phyloP scores from a whole-genome alignment of 2,797 vertebrate species.

The Sebastes dallii region DNA sequence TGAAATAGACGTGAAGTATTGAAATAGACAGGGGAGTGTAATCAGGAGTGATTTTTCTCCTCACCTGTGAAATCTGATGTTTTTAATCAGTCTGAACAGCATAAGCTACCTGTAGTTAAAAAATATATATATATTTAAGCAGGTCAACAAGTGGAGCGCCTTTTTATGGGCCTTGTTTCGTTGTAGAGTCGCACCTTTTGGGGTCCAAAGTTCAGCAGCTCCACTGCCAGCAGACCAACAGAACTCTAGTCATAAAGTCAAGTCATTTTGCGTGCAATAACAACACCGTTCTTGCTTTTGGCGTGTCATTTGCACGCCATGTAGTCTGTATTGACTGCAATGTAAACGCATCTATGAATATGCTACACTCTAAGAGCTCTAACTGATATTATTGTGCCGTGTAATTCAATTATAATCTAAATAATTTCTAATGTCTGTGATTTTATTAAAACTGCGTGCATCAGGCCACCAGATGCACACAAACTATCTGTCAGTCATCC shows the following conservation, averaged over 20 bases:
- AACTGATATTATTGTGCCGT: no score
- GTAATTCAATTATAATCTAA: background rate
- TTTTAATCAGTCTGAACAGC: slow-evolving; percentile 22
- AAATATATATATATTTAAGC: background rate
- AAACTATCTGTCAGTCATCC: slow-evolving; percentile 51
- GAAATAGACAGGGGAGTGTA: slow-evolving; percentile 39
- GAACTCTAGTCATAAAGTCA: no score
- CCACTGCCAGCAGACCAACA: no score
- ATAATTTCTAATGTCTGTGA: background rate
- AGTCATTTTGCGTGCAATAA: no score
- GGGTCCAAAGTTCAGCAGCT: background rate
- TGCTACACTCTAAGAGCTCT: no score
- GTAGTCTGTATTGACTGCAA: no score
- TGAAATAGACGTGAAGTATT: slow-evolving; percentile 38
- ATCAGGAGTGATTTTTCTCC: slow-evolving; percentile 25
- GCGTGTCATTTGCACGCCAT: no score
- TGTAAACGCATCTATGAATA: no score
- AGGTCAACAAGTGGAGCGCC: background rate
- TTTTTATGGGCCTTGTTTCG: background rate
- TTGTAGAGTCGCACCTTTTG: no score
- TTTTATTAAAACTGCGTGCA: background rate
- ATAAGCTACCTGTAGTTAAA: background rate
- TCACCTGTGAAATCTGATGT: slow-evolving; percentile 38
- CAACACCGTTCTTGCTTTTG: no score
- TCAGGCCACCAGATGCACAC: slow-evolving; percentile 34